phyloP scores from a whole-genome alignment of 2,797 vertebrate genomes.

The Lophius americanus region DNA sequence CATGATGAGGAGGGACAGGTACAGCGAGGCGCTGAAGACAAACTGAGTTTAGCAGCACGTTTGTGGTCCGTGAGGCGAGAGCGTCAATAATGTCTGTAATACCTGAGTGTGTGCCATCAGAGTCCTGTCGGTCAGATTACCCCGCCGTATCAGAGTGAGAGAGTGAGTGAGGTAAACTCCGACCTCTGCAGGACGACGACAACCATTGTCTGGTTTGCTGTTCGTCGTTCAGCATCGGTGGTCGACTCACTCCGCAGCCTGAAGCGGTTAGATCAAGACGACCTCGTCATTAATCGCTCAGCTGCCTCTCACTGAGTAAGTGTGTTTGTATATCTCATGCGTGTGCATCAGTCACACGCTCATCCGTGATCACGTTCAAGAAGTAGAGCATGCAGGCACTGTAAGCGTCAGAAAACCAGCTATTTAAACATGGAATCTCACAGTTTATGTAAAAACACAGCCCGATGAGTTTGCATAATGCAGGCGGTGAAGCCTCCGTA shows the following conservation, averaged over 20 bases:
- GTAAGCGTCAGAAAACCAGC: slow-evolving; percentile 5
- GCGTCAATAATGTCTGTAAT: slow-evolving; percentile 55
- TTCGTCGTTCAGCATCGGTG: too few species aligned
- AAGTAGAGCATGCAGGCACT: slow-evolving; percentile 29
- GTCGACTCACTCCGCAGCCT: too few species aligned
- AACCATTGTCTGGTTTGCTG: too few species aligned
- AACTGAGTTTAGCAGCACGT: slow-evolving; percentile 50
- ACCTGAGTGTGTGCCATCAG: slow-evolving; percentile 24
- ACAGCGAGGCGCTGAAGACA: slow-evolving; percentile 62
- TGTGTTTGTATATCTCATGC: slow-evolving; percentile 10
- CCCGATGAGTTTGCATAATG: slow-evolving; percentile 25
- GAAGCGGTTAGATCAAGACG: too few species aligned
- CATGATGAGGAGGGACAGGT: slow-evolving; percentile 66
- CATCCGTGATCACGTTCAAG: slow-evolving; percentile 28
- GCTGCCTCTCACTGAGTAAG: too few species aligned
- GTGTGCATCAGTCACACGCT: slow-evolving; percentile 14
- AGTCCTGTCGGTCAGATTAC: slow-evolving; percentile 30
- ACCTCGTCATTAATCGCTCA: too few species aligned
- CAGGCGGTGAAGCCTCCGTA: slow-evolving; percentile 49
- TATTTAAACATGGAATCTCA: slow-evolving; percentile 26
- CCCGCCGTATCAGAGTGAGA: slow-evolving; percentile 2
- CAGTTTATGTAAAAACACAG: slow-evolving; percentile 44
- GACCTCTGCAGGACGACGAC: slow-evolving; percentile 21
- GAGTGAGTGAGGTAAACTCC: slow-evolving; percentile 31
- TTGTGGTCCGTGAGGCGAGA: slow-evolving; percentile 13